phyloP scores from a whole-genome alignment of 2,113 vertebrate species.

The Oreochromis spilurus region DNA sequence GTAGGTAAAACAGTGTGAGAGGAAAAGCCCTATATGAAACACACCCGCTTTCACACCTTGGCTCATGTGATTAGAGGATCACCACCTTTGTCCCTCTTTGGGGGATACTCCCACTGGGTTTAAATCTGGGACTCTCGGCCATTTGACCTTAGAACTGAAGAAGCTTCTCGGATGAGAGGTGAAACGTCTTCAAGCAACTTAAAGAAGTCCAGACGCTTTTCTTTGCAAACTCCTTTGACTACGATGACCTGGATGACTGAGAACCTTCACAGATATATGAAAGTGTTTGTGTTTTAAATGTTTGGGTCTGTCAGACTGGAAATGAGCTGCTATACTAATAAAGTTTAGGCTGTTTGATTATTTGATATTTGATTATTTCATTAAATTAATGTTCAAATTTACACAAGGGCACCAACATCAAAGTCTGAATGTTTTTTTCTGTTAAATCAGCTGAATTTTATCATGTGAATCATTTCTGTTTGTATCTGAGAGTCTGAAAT shows the following conservation, averaged over 20 bases:
- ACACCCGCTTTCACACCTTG: too few species aligned
- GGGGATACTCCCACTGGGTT: too few species aligned
- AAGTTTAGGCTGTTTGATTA: neutral
- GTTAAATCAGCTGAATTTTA: neutral
- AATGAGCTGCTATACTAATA: neutral
- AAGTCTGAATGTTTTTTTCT: neutral
- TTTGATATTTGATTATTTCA: neutral
- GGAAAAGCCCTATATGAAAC: neutral
- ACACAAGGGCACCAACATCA: too few species aligned
- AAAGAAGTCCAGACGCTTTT: too few species aligned
- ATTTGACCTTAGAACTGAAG: too few species aligned
- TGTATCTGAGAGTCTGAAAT: neutral
- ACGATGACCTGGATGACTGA: too few species aligned
- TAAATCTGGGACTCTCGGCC: too few species aligned
- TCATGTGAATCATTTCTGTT: neutral
- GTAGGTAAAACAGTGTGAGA: neutral
- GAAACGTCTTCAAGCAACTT: too few species aligned
- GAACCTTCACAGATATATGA: neutral
- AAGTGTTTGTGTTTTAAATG: neutral
- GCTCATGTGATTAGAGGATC: too few species aligned
- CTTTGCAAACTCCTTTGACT: too few species aligned
- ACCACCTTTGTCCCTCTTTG: too few species aligned
- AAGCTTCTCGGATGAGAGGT: too few species aligned
- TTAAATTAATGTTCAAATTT: neutral
- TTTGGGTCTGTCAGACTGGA: neutral